Conservation (phyloP, 2,888 invertebrate genomes). For the Meteorus colon region DNA sequence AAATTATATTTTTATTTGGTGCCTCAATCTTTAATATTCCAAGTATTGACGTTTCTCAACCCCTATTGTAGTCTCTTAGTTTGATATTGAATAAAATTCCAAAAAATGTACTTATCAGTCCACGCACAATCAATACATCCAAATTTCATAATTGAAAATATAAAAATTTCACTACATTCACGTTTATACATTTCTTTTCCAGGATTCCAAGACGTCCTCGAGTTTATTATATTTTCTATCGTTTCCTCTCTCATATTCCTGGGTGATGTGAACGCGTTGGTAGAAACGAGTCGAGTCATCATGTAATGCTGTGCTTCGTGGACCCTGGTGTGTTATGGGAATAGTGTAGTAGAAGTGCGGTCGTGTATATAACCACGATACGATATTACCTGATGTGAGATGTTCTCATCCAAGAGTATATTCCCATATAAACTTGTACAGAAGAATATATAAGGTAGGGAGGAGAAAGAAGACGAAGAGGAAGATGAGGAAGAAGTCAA, state of each 20-base stretch:
- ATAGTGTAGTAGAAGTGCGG: constrained; percentile 15
- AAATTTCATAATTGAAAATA: no score
- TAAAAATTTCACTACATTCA: no score
- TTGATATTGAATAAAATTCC: no score
- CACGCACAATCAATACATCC: no score
- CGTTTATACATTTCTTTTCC: background rate
- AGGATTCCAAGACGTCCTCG: background rate
- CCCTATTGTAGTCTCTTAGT: no score
- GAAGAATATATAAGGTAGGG: background rate
- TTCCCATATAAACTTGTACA: background rate
- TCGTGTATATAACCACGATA: constrained; percentile 23
- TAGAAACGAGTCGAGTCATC: constrained; percentile 66
- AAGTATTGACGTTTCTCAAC: no score
- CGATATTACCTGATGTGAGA: constrained; percentile 37
- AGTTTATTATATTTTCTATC: constrained; percentile 14
- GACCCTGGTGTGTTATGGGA: background rate
- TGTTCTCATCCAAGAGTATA: constrained; percentile 5
- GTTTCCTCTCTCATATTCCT: constrained; percentile 10
- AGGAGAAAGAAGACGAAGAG: background rate
- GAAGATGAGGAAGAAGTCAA: constrained; percentile 13
- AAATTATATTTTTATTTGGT: no score
- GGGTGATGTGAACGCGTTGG: constrained; percentile 23
- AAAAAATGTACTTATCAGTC: no score
- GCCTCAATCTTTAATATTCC: no score
- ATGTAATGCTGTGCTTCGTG: constrained; percentile 71